A percentile compares a stretch with the other conserved stretches of the same genome.
These are phyloP conservation scores for Podiceps cristatus DNA, from an alignment of 2,113 vertebrate genomes.

Conservation along the genomic window DNA sequence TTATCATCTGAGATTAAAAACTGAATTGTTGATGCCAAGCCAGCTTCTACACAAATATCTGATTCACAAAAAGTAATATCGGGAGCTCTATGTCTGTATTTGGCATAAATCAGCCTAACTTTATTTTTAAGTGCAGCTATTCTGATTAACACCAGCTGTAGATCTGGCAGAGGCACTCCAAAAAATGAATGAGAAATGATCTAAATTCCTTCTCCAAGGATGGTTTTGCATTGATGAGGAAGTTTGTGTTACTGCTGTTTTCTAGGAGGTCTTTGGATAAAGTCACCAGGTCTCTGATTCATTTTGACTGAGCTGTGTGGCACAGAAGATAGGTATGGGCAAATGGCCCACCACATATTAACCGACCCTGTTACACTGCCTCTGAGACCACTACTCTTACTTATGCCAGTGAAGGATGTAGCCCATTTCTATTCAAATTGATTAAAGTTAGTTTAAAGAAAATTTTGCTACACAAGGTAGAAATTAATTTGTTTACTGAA, in stretches of 20 bases:
- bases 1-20: neutral
- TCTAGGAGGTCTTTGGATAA: neutral
- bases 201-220: neutral
- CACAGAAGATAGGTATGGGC: neutral
- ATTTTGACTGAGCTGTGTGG: neutral
- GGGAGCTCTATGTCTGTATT: neutral
- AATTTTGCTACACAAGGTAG: rapidly evolving
- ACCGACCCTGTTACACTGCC: too few species aligned
- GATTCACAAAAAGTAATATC: neutral
- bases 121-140: neutral
- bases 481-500: neutral
- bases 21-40: neutral
- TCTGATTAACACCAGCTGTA: neutral
- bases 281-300: neutral
- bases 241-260: neutral
- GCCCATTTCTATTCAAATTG: neutral
- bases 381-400: neutral
- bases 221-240: neutral
- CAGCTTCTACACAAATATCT: neutral
- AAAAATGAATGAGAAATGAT: neutral
- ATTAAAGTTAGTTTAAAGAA: neutral
- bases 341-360: neutral
- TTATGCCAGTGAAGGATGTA: neutral
- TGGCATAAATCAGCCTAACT: neutral
- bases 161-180: neutral